Evolutionary conservation across 2,113 vertebrate genomes (phyloP).

Genomic region (Tyrannus savana): DNA sequence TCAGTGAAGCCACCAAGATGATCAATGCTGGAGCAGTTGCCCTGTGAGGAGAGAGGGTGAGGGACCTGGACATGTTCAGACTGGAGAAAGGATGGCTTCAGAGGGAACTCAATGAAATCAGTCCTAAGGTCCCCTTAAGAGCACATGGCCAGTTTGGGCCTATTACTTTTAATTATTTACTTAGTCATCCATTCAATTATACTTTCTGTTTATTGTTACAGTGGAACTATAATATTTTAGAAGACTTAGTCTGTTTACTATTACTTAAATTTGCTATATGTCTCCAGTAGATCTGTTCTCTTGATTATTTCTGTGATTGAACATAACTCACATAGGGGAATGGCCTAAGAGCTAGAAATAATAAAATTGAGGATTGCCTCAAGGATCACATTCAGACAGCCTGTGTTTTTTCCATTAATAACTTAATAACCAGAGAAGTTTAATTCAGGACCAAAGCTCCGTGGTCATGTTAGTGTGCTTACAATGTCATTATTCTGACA

Average conservation of each 20-base stretch:
- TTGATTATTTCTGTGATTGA: conserved; percentile 25
- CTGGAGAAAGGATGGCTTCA: neutral
- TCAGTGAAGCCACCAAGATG: neutral
- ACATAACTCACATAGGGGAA: neutral
- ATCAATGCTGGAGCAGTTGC: neutral
- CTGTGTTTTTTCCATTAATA: conserved; percentile 41
- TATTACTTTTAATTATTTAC: neutral
- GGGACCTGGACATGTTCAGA: neutral
- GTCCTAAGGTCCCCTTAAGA: neutral
- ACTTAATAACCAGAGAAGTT: neutral
- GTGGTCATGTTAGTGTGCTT: neutral
- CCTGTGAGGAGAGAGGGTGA: neutral
- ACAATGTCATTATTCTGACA: neutral
- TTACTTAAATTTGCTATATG: neutral
- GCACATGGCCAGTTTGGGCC: neutral
- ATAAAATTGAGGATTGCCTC: conserved; percentile 8
- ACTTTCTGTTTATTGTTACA: neutral
- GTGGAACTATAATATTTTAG: neutral
- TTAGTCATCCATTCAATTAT: neutral
- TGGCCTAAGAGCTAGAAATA: neutral
- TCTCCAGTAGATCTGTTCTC: neutral
- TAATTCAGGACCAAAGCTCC: neutral
- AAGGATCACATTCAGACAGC: neutral
- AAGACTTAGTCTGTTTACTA: neutral
- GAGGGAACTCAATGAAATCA: neutral